Evolutionary conservation across 2,113 vertebrate species (phyloP).

Genomic region (Lepus europaeus): DNA sequence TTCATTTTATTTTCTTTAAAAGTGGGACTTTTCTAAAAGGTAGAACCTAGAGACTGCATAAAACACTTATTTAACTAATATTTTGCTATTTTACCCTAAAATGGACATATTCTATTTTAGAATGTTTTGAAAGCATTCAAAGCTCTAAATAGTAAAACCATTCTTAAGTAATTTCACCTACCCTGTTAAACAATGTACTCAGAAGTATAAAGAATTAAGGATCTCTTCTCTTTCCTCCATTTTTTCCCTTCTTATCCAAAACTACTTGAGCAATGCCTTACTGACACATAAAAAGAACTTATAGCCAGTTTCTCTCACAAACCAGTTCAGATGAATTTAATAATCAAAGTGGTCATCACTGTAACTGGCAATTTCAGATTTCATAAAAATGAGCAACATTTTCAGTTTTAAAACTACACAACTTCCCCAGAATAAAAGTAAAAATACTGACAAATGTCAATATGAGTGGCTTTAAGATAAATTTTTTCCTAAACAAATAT

Average conservation of each 20-base stretch:
- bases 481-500: not conserved
- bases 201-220: not conserved
- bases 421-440: slow-evolving; percentile 10
- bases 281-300: not conserved
- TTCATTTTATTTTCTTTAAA: not conserved
- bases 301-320: not conserved
- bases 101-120: not conserved
- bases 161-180: not conserved
- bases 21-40: not conserved
- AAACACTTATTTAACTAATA: not conserved
- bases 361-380: not conserved
- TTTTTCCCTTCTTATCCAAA: not conserved
- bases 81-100: not conserved
- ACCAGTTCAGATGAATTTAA: not conserved
- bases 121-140: not conserved
- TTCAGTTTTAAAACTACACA: not conserved
- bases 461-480: not conserved
- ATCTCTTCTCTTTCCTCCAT: not conserved
- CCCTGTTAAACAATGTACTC: not conserved
- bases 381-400: not conserved
- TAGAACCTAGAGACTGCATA: not conserved
- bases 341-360: not conserved
- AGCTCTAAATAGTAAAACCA: not conserved
- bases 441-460: not conserved
- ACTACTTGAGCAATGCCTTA: not conserved